Conservation (phyloP, 2,888 invertebrate species). For the Pogonocherus hispidulus region DNA sequence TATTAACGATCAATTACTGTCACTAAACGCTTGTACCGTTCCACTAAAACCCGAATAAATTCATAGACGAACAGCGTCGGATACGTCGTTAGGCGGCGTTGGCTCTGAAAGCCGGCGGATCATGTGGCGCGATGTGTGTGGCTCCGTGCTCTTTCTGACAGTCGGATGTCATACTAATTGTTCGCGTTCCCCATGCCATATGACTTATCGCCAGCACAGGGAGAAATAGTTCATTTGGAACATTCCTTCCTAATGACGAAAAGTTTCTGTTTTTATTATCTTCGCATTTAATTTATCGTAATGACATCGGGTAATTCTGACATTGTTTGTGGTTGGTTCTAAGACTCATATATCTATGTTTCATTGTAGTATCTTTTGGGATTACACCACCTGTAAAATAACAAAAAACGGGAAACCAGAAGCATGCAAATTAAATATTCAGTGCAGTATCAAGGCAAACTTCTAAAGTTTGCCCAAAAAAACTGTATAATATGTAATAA, state of each 20-base stretch:
- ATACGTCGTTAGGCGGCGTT: constrained; percentile 47
- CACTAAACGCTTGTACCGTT: neutral
- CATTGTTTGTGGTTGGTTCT: no score
- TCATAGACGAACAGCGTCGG: constrained; percentile 53
- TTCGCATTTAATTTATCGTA: constrained; percentile 25
- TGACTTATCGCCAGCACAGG: constrained; percentile 59
- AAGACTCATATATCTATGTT: no score
- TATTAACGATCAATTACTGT: neutral
- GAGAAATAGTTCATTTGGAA: constrained; percentile 62
- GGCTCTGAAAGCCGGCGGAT: constrained; percentile 44
- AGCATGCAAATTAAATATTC: no score
- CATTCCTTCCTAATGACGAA: constrained; percentile 60
- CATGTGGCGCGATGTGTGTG: constrained; percentile 63
- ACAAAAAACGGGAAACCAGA: no score
- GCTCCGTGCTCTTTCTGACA: constrained; percentile 60
- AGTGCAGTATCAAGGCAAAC: no score
- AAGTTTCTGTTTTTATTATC: constrained; percentile 51
- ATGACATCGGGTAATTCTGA: neutral
- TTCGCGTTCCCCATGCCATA: constrained; percentile 59
- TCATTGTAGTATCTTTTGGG: no score
- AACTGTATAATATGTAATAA: no score
- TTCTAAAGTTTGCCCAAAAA: no score
- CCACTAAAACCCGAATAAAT: constrained; percentile 40
- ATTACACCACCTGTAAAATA: no score
- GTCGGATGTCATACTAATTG: constrained; percentile 67